Base-by-base conservation (phyloP, 2,797 vertebrate species). In the Melopsittacus undulatus region DNA sequence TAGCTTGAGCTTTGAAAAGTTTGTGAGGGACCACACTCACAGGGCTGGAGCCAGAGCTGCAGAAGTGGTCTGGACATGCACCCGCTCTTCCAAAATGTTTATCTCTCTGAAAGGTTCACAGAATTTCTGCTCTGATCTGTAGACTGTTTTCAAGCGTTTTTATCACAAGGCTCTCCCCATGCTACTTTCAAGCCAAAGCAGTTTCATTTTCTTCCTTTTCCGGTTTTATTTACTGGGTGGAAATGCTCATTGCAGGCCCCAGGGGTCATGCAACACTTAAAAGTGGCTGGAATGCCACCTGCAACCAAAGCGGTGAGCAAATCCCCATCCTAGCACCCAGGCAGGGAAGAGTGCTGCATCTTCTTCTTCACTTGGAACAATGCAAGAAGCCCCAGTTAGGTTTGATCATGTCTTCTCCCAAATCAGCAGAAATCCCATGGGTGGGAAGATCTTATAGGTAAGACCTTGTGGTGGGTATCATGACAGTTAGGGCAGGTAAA, bases 71-170 rank as follows among this genome's bases (percentile, higher is more conserved):
- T n/a, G 61, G 30, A 24, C 1, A 1, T 29, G 42, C 34, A 24
- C 57, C 57, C 5, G 8, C 93, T 40, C 76, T 94, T 95, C 64
- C 10, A 8, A 92, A 89, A 83, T 80, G 89, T 62, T 83, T 79
- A 82, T 91, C 87, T 90, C 73, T 94, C 90, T 87, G 89, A 75
- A 83, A 73, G 62, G 57, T 43, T 76, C 42, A 27, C 81, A 64
- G 83, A 95, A 96, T 95, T 90, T 94, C 87, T 92, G 86, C 94
- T 92, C 49, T 49, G 81, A 59, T 57, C 52, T 38, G 29, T 30
- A 13, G 61, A 40, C 48, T 2, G 4, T 74, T 87, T 78, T 48
- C 24, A 68, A 87, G 74, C 6, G 9, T 56, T 85, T 86, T 85
- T 59, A 79, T 76, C 43, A 21, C 3, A 4, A 69, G 19, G 38